These are phyloP conservation scores for Aleadryas rufinucha DNA, from an alignment of 2,113 vertebrate genomes.

Conservation along the genomic window DNA sequence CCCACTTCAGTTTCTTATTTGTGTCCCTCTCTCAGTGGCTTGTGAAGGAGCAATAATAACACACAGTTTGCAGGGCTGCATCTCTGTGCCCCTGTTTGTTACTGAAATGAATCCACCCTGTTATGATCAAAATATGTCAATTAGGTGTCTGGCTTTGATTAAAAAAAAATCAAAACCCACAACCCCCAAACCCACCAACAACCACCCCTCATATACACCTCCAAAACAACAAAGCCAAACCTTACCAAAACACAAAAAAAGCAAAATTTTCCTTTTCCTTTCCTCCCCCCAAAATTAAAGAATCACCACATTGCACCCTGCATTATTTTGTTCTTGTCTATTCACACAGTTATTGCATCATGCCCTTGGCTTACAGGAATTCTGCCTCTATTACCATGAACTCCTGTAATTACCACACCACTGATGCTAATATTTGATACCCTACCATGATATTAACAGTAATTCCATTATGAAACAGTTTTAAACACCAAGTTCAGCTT, in stretches of 20 bases:
- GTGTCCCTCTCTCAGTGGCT: background rate
- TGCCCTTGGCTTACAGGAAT: background rate
- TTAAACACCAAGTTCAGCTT: background rate
- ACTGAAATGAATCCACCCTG: background rate
- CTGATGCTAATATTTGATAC: background rate
- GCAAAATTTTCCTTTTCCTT: too few species aligned
- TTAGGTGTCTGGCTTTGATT: background rate
- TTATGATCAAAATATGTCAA: background rate
- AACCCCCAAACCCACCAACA: background rate
- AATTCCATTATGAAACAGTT: background rate
- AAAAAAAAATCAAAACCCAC: background rate
- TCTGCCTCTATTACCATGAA: background rate
- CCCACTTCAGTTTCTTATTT: background rate
- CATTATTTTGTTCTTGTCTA: background rate
- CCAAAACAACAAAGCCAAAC: background rate
- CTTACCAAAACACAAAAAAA: background rate
- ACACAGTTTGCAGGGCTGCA: background rate
- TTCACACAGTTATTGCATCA: background rate
- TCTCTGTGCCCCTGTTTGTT: background rate
- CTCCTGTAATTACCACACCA: background rate
- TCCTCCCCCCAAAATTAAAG: background rate
- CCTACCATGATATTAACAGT: background rate
- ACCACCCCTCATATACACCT: background rate
- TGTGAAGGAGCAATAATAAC: background rate
- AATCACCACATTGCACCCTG: background rate